Conservation (phyloP, 2,113 vertebrate species). For the Eleginops maclovinus region DNA sequence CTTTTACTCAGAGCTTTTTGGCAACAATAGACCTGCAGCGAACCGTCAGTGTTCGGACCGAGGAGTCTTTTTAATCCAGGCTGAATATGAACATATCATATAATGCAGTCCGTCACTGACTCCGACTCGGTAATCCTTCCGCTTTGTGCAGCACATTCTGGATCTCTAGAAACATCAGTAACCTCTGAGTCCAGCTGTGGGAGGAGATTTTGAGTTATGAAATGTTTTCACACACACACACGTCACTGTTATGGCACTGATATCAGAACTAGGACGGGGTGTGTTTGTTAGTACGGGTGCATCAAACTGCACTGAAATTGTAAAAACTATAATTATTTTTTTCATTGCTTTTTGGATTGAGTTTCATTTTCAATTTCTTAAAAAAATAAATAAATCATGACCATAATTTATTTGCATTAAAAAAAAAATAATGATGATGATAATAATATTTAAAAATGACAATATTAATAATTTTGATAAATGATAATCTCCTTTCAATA, state of each 20-base stretch:
- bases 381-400: too few species aligned
- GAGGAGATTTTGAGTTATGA: conserved; percentile 36
- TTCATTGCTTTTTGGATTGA: too few species aligned
- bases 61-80: conserved; percentile 44
- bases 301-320: too few species aligned
- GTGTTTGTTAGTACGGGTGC: too few species aligned
- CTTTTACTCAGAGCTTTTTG: conserved; percentile 38
- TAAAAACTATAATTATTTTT: too few species aligned
- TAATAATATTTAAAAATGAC: too few species aligned
- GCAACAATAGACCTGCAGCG: conserved; percentile 52
- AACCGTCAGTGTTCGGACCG: conserved; percentile 37
- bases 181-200: conserved; percentile 36
- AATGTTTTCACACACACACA: conserved; percentile 6
- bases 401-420: too few species aligned
- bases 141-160: conserved; percentile 38
- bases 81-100: not conserved
- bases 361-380: too few species aligned
- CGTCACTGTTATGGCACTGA: not conserved
- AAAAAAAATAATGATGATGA: too few species aligned
- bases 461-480: too few species aligned
- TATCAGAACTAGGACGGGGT: not conserved
- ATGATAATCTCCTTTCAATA: too few species aligned
- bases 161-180: conserved; percentile 33
- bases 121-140: conserved; percentile 50
- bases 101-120: conserved; percentile 41